Base-by-base conservation (phyloP, 37 sponge, comb jelly and placozoan species). In the Beroe forskalii region DNA sequence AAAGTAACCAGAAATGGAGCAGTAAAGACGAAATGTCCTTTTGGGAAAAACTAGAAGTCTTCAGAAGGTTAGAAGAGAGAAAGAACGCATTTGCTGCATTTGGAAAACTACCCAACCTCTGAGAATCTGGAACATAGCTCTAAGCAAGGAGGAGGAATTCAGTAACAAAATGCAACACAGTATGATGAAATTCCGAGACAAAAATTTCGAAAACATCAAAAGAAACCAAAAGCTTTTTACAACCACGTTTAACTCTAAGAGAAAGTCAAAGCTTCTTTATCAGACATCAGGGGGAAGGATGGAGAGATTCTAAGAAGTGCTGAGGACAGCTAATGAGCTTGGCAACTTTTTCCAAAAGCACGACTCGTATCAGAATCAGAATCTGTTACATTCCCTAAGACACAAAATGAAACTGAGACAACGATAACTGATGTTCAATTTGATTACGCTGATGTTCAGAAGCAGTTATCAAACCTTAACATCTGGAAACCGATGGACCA, bases 401-500 rank as follows among this genome's bases (percentile, higher is more conserved):
- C 38, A 27, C 40, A 38, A 38, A 72, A 17, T 38, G 76, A 72
- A 38, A 14, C 19, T 38, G 76, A 38, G 76, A 72, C 55, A 48
- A 48, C 55, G 55, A 48, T 72, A 32, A 14, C 38, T 20, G 76
- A 72, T 20, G 28, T 72, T 72, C 40, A 6, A 20, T 72, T 72
- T 36, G 40, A 72, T 36, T 14, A 14, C 40, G 38, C 40, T 36
- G 40, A 32, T 20, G 76, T 72, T 27, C 19, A 72, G 40, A 72
- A 38, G 19, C 76, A 38, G 22, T 27, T 72, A 32, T 72, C 40
- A 37, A 72, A 37, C 19, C 22, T 72, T 17, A 72, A 72, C 27
- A 72, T 72, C 76, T 38, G 76, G 40, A 72, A 72, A 72, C 30
- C 76, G 40, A 27, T 20, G 76, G 76, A 72, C 76, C 76, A 20